Evolutionary conservation across 2,797 vertebrate species (phyloP), one percentile per base, ranked within the genome.

Genomic region (Semaprochilodus insignis): DNA sequence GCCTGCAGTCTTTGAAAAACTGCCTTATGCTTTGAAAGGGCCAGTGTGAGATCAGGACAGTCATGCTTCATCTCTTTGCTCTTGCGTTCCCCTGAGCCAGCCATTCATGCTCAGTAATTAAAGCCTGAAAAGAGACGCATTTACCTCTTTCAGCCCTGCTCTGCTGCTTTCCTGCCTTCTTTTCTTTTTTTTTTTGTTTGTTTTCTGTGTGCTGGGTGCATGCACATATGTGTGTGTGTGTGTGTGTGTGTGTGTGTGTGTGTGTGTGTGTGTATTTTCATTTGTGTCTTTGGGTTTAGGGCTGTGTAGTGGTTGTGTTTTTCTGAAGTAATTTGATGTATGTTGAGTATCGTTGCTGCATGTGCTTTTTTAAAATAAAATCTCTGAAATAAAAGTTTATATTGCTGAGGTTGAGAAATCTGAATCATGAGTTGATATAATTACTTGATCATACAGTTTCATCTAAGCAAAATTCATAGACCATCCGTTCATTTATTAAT

Each of bases 91-190:
- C 52, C 62, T 48, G 63, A 67, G 69, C 19, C 70, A 19, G 48
- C 79, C 21, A 6, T 81, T 85, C 79, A 85, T 66, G 66, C 27
- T 72, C 63, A 15, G 67, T 78, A 78, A 85, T 85, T 81, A 81
- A 81, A 77, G 44, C 23, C 40, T 78, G 62, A 81, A 81, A 73
- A 77, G 74, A 57, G 31, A 48, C 66, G 77, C 54, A 52, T 81
- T 84, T 54, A 55, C 60, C 59, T 74, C 63, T 8, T 15, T 51
- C 77, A 72, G 51, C 17, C 21, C 27, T 77, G 66, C 57, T 77
- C 57, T 55, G 59, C 31, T 57, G 19, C 16, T 15, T 72, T 51
- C 74, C 16, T 13, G 23, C 40, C 44, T 10, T 25, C 74, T 65
- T 59, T 34, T 16, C 19, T 60, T 34, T 60, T 34, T 48, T 25